phyloP scores from a whole-genome alignment of 2,113 vertebrate species.

The Corythaixoides concolor region DNA sequence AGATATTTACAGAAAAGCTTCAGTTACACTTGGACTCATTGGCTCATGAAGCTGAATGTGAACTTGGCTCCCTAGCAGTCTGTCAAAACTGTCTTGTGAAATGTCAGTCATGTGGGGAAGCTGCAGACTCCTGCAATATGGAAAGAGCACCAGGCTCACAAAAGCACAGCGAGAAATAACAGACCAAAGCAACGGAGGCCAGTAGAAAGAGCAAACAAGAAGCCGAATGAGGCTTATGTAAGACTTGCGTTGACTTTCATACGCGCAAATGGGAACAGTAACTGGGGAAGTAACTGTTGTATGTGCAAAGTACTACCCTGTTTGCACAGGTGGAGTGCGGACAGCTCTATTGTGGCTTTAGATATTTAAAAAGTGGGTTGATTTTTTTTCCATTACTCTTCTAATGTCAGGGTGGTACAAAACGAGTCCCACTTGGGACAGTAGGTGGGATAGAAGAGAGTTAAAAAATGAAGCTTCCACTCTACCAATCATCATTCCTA shows the following conservation, averaged over 20 bases:
- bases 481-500: not conserved
- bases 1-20: not conserved
- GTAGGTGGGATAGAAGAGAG: not conserved
- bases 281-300: not conserved
- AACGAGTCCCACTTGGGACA: not conserved
- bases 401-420: not conserved
- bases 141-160: not conserved
- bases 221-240: not conserved
- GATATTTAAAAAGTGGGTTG: not conserved
- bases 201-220: not conserved
- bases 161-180: not conserved
- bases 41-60: not conserved
- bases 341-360: not conserved
- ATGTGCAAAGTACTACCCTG: not conserved
- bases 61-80: not conserved
- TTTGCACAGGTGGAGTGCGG: not conserved
- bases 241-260: not conserved
- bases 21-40: not conserved
- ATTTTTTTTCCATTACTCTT: not conserved
- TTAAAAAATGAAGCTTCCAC: not conserved
- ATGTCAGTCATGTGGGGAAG: not conserved
- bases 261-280: not conserved
- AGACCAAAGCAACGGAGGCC: not conserved
- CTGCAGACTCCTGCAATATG: not conserved
- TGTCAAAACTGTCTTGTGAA: not conserved